Percentiles rank a stretch among this genome's conserved stretches.
These are phyloP conservation scores for Actinemys pallida DNA, from an alignment of 2,113 vertebrate genomes.

Conservation along the genomic window DNA sequence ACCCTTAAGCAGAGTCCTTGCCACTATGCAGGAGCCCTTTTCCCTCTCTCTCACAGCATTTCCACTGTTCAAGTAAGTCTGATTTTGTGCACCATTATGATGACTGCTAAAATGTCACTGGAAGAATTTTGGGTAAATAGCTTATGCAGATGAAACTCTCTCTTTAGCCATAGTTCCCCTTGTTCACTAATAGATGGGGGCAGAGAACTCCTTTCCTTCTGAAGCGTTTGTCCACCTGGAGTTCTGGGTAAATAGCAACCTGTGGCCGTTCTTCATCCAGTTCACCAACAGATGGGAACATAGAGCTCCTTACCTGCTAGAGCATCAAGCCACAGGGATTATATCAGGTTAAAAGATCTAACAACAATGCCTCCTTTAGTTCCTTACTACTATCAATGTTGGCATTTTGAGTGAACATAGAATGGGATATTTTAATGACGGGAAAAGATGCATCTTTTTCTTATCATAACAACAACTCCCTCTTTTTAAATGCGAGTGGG, in stretches of 20 bases:
- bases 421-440: background rate
- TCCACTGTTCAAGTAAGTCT: background rate
- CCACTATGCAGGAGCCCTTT: background rate
- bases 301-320: background rate
- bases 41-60: background rate
- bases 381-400: background rate
- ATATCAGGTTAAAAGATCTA: background rate
- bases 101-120: background rate
- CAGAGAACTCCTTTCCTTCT: background rate
- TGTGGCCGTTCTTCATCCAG: background rate
- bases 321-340: background rate
- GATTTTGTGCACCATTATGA: background rate
- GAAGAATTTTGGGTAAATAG: background rate
- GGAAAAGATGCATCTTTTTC: background rate
- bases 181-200: background rate
- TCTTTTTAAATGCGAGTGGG: background rate
- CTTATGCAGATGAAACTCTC: background rate
- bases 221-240: background rate
- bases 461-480: background rate
- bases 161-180: background rate
- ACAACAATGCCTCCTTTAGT: background rate
- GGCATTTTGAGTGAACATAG: background rate
- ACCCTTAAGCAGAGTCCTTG: rapidly evolving
- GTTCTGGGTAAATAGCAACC: background rate
- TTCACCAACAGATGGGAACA: background rate